Base-by-base conservation (phyloP, 2,888 invertebrate species). In the Unio delphinus region DNA sequence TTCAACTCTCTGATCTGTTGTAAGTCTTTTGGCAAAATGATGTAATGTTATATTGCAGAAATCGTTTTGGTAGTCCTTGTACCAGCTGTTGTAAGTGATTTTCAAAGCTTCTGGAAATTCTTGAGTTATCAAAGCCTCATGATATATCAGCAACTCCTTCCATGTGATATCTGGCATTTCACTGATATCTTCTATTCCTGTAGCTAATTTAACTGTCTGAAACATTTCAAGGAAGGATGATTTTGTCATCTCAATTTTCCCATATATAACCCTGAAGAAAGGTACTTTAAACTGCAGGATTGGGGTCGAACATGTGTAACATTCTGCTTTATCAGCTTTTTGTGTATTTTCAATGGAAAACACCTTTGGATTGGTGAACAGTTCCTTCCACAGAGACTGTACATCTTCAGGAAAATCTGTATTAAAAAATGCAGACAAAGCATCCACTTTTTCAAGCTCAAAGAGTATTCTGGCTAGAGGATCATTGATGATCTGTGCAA, bases 281-380 rank as follows among this genome's bases (percentile, higher is more conserved):
- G 81, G 81, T 73, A 77, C 71, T 30, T 61, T 68, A 4, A 77
- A 57, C 20, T 28, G 20, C 11, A 74, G 20, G 64, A 70, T 67
- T n/a, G 68, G 30, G 0, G 71, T 67, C 8, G 62, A 56, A 56
- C 81, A 81, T 7, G 59, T 65, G 59, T 74, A 81, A 63, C 77
- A 74, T 61, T 78, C 81, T n/a, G 79, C 79, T 28, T 78, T 76
- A 26, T 69, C 59, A 18, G 69, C 70, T 3, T 73, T 65, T 18
- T 65, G 74, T 3, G 75, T 58, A 20, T 73, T 62, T 45, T 45
- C 26, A 23, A 81, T 68, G 8, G 70, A 55, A 59, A 76, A 70
- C 6, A 73, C 60, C 3, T 58, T 26, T 5, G 65, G 57, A 30
- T 73, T 65, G 0, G 57, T 4, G 18, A 77, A 23, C 28, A 73